Conservation (phyloP, 2,113 vertebrate species). For the Todiramphus saurophagus region DNA sequence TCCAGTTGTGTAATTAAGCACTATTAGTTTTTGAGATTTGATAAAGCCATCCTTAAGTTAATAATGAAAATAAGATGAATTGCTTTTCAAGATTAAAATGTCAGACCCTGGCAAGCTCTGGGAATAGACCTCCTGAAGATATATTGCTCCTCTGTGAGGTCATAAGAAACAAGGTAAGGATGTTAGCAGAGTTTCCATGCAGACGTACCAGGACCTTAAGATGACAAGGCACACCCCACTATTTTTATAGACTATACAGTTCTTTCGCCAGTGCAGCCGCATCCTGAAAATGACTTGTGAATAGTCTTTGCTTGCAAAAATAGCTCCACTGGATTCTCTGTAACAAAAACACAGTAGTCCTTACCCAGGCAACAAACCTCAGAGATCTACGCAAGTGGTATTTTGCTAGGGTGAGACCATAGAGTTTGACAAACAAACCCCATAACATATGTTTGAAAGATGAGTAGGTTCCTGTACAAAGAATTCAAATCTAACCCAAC, state of each 20-base stretch:
- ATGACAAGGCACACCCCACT: conserved; percentile 7
- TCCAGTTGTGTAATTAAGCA: conserved; percentile 63
- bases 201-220: conserved; percentile 51
- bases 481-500: background rate
- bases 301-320: background rate
- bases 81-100: conserved; percentile 46
- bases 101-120: conserved; percentile 31
- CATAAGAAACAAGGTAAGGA: conserved; percentile 20
- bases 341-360: background rate
- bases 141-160: conserved; percentile 45
- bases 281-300: background rate
- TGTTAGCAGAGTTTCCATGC: conserved; percentile 46
- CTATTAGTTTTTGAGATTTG: conserved; percentile 66
- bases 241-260: conserved; percentile 44
- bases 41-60: conserved; percentile 62
- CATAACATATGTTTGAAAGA: conserved; percentile 10
- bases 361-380: background rate
- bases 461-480: conserved; percentile 22
- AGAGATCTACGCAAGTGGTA: background rate
- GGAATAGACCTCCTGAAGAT: conserved; percentile 27
- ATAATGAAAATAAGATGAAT: conserved; percentile 62
- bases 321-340: background rate
- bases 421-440: background rate
- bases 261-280: background rate
- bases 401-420: background rate